A percentile compares a stretch with the other conserved stretches of the same genome.
These are phyloP conservation scores for Parasteatoda tepidariorum DNA, from an alignment of 1,140 invertebrate species.

Conservation along the genomic window DNA sequence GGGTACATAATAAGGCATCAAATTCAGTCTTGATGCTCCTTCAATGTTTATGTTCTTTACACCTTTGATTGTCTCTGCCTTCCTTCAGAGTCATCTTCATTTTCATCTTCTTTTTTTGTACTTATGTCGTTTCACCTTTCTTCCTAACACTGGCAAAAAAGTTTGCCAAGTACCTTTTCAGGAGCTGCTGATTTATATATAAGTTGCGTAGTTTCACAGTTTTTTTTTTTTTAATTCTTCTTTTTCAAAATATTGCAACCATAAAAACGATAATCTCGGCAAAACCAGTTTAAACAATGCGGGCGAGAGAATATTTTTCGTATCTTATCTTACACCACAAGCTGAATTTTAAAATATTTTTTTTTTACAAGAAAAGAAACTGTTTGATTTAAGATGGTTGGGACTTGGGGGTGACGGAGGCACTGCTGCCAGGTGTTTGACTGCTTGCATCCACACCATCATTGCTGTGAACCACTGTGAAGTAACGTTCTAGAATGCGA, in stretches of 20 bases:
- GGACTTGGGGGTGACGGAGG: conserved; percentile 60
- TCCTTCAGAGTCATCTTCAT: conserved; percentile 3
- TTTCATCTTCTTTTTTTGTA: conserved; percentile 36
- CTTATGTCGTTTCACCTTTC: conserved; percentile 14
- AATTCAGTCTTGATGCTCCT: conserved; percentile 55
- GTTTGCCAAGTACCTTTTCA: conserved; percentile 40
- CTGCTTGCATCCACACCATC: conserved; percentile 65
- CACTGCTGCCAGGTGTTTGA: conserved; percentile 55
- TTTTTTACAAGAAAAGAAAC: conserved; percentile 34
- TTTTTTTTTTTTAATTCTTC: background rate
- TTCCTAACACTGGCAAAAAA: conserved; percentile 21
- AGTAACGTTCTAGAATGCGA: conserved; percentile 67
- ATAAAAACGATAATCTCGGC: conserved; percentile 43
- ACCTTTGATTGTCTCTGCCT: conserved; percentile 56
- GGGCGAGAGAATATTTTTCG: background rate
- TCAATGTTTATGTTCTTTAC: conserved; percentile 33
- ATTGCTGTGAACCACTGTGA: conserved; percentile 68
- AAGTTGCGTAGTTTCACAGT: background rate
- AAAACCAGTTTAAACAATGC: conserved; percentile 24
- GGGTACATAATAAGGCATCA: conserved; percentile 49
- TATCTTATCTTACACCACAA: conserved; percentile 13
- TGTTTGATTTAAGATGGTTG: conserved; percentile 60
- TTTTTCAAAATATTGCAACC: conserved; percentile 32
- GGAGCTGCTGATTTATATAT: conserved; percentile 32
- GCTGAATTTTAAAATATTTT: background rate